Evolutionary conservation across 1,140 invertebrate genomes (phyloP), one percentile per base, ranked within the genome.

Genomic region (Drosophila simulans): DNA sequence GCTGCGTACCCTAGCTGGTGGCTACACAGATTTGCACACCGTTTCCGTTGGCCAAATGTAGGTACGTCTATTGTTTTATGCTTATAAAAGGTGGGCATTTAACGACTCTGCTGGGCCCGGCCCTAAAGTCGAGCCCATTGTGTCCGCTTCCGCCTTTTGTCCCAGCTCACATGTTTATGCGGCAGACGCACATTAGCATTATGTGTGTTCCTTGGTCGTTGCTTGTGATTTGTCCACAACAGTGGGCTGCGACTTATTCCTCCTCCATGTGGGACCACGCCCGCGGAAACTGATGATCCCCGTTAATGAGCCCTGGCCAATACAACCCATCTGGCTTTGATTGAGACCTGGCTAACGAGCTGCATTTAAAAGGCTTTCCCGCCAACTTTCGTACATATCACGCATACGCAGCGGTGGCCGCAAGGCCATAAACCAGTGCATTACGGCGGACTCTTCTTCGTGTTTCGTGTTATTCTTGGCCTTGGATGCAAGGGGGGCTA

Each of bases 81-180:
- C 55, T 79, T 73, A 58, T 58, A 73, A 79, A 75, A 74, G 77
- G 71, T 79, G 76, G 56, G 77, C 77, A 66, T 65, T 79, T 73
- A 73, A 79, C 56, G 77, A 79, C 76, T 79, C 76, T 51, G 48
- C 59, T 70, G 80, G 62, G 51, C 45, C 42, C 52, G 31, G 43
- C 52, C 63, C 63, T 76, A 84, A 80, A 84, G 72, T 80, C 77
- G 53, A 42, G 62, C 71, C 65, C 53, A 46, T 66, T 76, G 74
- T 84, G 71, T 84, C 64, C 56, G 56, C 58, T 73, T 81, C 78
- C 59, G 37, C 37, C 58, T 42, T 54, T 34, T 59, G 79, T 76
- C 45, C 52, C 59, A 66, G 35, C 46, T 52, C 59, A 60, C 45
- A 65, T 52, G 52, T 59, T 35, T 59, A 43, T 62, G 45, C 39